Evolutionary conservation across 2,113 vertebrate genomes (phyloP).

Genomic region (Grantiella picta): DNA sequence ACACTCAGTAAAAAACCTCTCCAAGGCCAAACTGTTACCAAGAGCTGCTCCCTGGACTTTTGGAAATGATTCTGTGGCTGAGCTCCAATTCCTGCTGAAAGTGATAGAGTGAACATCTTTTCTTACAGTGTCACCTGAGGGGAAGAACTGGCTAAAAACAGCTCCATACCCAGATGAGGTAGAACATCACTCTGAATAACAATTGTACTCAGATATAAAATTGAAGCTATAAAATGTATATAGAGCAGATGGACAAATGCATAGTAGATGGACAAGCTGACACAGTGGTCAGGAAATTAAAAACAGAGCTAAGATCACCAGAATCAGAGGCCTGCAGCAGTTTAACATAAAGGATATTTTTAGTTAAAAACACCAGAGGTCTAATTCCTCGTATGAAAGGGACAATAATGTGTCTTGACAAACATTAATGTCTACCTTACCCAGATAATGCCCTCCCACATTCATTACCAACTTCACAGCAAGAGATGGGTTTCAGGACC

Average conservation of each 20-base stretch:
- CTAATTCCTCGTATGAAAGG: neutral
- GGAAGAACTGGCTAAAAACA: neutral
- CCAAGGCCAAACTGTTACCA: neutral
- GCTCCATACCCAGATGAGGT: neutral
- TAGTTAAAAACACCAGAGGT: neutral
- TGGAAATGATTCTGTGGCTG: neutral
- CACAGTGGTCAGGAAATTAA: rapidly evolving
- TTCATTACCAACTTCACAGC: neutral
- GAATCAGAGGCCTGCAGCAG: neutral
- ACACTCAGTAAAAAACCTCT: neutral
- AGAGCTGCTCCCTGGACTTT: neutral
- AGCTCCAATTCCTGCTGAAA: neutral
- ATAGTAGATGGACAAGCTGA: neutral
- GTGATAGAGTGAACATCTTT: neutral
- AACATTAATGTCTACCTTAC: neutral
- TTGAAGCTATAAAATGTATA: rapidly evolving
- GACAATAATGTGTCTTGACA: neutral
- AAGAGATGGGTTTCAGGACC: neutral
- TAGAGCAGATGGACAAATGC: rapidly evolving
- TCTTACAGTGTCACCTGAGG: neutral
- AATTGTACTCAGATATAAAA: neutral
- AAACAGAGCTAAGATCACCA: neutral
- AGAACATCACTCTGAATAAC: neutral
- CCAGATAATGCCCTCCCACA: neutral
- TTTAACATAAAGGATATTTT: neutral